Evolutionary conservation across 2,113 vertebrate species (phyloP), one percentile per base, ranked within the genome.

Genomic region (Anhinga anhinga): DNA sequence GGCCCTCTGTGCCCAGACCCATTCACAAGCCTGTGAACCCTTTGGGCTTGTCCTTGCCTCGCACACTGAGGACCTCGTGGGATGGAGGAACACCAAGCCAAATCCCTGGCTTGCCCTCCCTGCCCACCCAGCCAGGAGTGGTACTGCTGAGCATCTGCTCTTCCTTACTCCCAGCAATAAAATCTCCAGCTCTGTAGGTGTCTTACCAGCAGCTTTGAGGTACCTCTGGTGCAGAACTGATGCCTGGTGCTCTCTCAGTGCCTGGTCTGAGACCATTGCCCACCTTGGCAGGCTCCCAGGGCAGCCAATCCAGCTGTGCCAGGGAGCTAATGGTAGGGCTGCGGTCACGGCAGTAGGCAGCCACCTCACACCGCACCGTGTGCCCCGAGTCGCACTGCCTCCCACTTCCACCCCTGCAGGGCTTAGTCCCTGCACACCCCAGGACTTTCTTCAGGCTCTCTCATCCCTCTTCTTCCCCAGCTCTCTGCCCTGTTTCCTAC

Each of bases 321-420:
- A 7, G 8, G n/a, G 55, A 40, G 42, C 45, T 44, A 22, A 20
- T 0, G 12, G 65, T 1, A 4, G 53, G 36, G 25, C 26, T 72
- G 34, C 1, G 3, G 11, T 38, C 50, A n/a, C 0, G 0, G 70
- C 45, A 53, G 15, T 1, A 8, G 36, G 26, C n/a, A 82, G 30
- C 15, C 63, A 36, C 40, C 45, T 66, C 10, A 0, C 55, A 21
- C 12, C 2, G 2, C 17, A 25, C 22, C 0, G 0, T 7, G 15
- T 29, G 30, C 47, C 23, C 18, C 3, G 3, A 19, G 14, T 72
- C 2, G 0, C 0, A 0, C 29, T 4, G 3, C 32, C 3, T 5
- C 67, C 18, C 5, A 0, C 36, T 40, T 78, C 55, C 61, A 52
- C 22, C 30, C 42, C 49, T 1, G 0, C 1, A 1, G 47, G 34